These are phyloP conservation scores for Osmerus mordax DNA, from an alignment of 2,113 vertebrate genomes.

Conservation along the genomic window DNA sequence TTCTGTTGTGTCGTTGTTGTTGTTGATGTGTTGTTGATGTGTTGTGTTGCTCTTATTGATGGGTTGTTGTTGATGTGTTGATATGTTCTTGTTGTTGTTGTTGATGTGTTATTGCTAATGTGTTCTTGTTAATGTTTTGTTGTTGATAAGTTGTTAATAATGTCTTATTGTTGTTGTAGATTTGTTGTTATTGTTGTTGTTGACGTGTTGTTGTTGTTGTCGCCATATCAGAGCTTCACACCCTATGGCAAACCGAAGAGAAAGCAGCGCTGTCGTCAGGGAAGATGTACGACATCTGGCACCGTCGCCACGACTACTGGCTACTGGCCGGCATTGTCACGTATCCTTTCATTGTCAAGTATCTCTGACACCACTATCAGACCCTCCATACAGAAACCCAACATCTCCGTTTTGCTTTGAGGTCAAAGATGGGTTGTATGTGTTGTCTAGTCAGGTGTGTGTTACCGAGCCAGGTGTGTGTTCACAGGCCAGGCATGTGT, in stretches of 20 bases:
- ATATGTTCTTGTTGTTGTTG: too few species aligned
- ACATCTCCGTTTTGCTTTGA: background rate
- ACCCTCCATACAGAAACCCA: background rate
- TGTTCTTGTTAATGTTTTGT: too few species aligned
- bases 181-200: background rate
- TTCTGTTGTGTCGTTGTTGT: too few species aligned
- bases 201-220: background rate
- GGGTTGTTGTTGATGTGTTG: background rate
- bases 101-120: too few species aligned
- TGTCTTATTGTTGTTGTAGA: too few species aligned
- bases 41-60: too few species aligned
- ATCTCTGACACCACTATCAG: constrained; percentile 61
- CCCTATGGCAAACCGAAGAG: constrained; percentile 96
- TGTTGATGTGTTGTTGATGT: too few species aligned
- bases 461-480: background rate
- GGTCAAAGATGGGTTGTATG: background rate
- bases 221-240: constrained; percentile 84
- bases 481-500: background rate
- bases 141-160: too few species aligned
- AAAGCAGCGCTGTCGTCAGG: constrained; percentile 89
- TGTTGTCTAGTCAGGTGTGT: constrained; percentile 12
- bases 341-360: constrained; percentile 98
- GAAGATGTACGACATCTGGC: constrained; percentile 98
- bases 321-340: constrained; percentile 94
- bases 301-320: constrained; percentile 97